phyloP scores from a whole-genome alignment of 2,113 vertebrate genomes.

The Ciconia boyciana region DNA sequence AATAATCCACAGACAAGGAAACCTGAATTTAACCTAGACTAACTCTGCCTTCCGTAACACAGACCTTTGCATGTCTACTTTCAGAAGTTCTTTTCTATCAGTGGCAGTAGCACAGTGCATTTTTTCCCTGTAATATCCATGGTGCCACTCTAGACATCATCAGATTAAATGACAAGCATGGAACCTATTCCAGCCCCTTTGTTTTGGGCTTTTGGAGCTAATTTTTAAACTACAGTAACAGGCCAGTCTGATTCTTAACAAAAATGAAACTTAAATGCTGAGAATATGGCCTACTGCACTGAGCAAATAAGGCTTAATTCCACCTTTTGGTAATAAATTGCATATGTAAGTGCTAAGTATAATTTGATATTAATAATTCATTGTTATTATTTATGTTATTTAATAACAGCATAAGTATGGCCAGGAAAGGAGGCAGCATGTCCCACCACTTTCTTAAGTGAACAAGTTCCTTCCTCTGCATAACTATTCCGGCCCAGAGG shows the following conservation, averaged over 20 bases:
- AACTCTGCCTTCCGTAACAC: background rate
- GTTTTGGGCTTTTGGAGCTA: background rate
- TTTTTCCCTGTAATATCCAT: background rate
- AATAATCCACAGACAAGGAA: background rate
- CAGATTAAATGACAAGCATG: background rate
- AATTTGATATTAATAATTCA: slow-evolving; percentile 53
- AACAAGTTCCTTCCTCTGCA: slow-evolving; percentile 42
- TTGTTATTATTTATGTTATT: slow-evolving; percentile 38
- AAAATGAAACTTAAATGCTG: background rate
- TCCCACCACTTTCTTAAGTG: slow-evolving; percentile 33
- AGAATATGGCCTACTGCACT: background rate
- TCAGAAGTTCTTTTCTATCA: background rate
- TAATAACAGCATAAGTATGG: background rate
- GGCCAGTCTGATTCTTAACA: background rate
- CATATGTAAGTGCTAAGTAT: slow-evolving; percentile 24
- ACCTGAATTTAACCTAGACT: background rate
- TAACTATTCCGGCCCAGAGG: slow-evolving; percentile 19
- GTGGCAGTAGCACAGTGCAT: background rate
- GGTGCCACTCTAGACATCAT: background rate
- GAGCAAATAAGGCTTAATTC: background rate
- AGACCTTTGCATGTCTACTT: background rate
- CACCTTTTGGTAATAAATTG: slow-evolving; percentile 12
- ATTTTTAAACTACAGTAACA: background rate
- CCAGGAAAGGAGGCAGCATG: slow-evolving; percentile 23
- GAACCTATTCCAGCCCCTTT: background rate